phyloP scores from a whole-genome alignment of 2,888 invertebrate genomes.

The Drosophila meridionalis region DNA sequence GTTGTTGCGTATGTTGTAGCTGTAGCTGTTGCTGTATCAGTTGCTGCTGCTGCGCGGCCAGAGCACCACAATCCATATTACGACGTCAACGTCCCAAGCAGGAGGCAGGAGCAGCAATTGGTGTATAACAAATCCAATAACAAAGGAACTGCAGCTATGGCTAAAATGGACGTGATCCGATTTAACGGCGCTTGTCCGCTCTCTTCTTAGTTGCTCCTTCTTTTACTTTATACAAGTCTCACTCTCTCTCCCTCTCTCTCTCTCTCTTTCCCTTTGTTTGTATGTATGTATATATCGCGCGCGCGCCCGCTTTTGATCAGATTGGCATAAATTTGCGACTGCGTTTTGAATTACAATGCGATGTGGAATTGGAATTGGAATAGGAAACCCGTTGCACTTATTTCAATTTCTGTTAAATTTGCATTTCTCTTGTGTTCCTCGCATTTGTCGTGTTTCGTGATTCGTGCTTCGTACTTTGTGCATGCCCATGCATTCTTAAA shows the following conservation, averaged over 20 bases:
- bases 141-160: slow-evolving; percentile 49
- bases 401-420: slow-evolving; percentile 56
- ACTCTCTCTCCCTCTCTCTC: slow-evolving; percentile 7
- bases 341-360: slow-evolving; percentile 48
- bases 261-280: not conserved
- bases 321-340: slow-evolving; percentile 52
- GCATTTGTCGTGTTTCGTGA: slow-evolving; percentile 31
- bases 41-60: slow-evolving; percentile 77
- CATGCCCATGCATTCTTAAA: slow-evolving; percentile 64
- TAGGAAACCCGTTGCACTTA: slow-evolving; percentile 57
- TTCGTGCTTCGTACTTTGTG: slow-evolving; percentile 50
- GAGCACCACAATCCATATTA: slow-evolving; percentile 80
- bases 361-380: slow-evolving; percentile 21
- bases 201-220: not conserved
- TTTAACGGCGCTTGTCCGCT: slow-evolving; percentile 19
- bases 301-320: slow-evolving; percentile 36
- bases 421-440: slow-evolving; percentile 54
- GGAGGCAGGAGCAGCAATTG: slow-evolving; percentile 31
- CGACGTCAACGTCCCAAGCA: slow-evolving; percentile 45
- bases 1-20: slow-evolving; percentile 43
- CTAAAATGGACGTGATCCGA: slow-evolving; percentile 55
- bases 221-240: slow-evolving; percentile 2
- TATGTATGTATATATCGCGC: slow-evolving; percentile 2
- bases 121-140: slow-evolving; percentile 50
- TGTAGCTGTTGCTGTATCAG: slow-evolving; percentile 59